Conservation (phyloP, 2,113 vertebrate species). For the Caracal caracal region DNA sequence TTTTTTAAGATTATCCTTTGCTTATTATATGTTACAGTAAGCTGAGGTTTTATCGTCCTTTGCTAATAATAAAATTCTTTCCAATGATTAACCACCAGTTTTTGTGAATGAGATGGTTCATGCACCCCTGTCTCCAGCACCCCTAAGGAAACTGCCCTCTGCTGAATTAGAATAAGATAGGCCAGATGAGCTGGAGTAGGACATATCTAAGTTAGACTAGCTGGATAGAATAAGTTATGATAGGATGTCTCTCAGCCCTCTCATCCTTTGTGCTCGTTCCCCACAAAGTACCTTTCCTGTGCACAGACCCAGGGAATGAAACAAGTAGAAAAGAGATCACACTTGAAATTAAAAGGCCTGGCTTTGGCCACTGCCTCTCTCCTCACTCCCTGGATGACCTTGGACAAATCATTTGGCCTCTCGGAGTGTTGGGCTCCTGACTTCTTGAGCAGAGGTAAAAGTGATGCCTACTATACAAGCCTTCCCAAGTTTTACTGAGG, state of each 20-base stretch:
- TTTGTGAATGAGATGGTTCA: not conserved
- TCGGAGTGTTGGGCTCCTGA: not conserved
- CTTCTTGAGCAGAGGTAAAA: not conserved
- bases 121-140: not conserved
- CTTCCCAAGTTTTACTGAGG: not conserved
- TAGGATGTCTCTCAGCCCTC: not conserved
- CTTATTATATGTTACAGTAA: not conserved
- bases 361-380: not conserved
- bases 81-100: not conserved
- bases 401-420: not conserved
- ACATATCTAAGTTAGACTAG: not conserved
- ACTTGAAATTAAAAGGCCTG: not conserved
- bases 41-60: not conserved
- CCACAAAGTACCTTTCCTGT: not conserved
- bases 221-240: not conserved
- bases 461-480: not conserved
- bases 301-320: not conserved
- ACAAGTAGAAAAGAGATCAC: not conserved
- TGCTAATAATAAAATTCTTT: not conserved
- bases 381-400: not conserved
- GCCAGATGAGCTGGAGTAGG: not conserved
- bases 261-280: not conserved
- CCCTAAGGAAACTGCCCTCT: not conserved
- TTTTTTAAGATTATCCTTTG: conserved; percentile 29
- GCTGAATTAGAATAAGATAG: not conserved